phyloP scores from a whole-genome alignment of 2,888 invertebrate genomes.

The Hydraecia micacea region DNA sequence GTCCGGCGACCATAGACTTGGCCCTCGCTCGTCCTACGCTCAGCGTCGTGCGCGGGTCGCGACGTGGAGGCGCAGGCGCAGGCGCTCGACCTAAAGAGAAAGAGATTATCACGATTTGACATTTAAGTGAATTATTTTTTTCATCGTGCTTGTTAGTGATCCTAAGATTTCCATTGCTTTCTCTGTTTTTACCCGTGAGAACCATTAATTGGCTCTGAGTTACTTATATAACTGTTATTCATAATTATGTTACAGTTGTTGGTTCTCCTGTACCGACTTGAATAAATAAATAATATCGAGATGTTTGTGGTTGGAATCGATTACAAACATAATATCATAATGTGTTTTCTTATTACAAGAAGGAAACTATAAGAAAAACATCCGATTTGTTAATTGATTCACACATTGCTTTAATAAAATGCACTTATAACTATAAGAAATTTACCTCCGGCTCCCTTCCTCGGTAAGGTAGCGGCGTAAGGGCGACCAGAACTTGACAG shows the following conservation, averaged over 20 bases:
- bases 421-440: slow-evolving; percentile 4
- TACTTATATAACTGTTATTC: background rate
- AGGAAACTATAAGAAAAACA: slow-evolving; percentile 1
- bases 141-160: background rate
- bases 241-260: background rate
- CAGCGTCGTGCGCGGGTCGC: slow-evolving; percentile 98
- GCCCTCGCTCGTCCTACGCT: slow-evolving; percentile 98
- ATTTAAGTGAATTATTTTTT: background rate
- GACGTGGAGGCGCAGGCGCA: slow-evolving; percentile 97
- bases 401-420: background rate
- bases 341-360: background rate
- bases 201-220: background rate
- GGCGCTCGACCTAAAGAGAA: slow-evolving; percentile 91
- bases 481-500: slow-evolving; percentile 89
- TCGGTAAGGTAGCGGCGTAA: slow-evolving; percentile 96
- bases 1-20: slow-evolving; percentile 97
- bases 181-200: background rate
- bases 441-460: slow-evolving; percentile 92
- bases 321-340: background rate
- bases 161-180: background rate
- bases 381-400: background rate
- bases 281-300: background rate
- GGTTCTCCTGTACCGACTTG: background rate
- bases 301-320: background rate
- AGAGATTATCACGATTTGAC: background rate